phyloP scores from a whole-genome alignment of 2,888 invertebrate genomes.

The Agrilus cyanescens region DNA sequence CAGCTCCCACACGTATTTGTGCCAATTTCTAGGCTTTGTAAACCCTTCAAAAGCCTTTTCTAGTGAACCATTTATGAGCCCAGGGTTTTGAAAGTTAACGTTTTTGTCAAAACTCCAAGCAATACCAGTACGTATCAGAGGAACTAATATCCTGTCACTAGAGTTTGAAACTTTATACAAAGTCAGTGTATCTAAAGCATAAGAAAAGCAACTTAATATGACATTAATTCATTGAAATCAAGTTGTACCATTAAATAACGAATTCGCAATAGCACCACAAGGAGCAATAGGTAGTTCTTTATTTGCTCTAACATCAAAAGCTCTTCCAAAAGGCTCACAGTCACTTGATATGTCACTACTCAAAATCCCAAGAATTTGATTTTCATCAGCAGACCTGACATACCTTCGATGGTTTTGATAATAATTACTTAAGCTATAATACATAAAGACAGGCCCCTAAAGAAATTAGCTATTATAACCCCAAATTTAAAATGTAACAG shows the following conservation, averaged over 20 bases:
- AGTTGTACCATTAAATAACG: constrained; percentile 82
- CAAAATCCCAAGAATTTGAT: constrained; percentile 79
- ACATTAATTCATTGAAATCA: neutral
- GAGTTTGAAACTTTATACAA: constrained; percentile 19
- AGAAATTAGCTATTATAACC: constrained; percentile 18
- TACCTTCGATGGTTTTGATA: constrained; percentile 98
- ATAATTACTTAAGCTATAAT: constrained; percentile 94
- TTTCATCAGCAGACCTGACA: constrained; percentile 90
- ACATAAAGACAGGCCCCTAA: constrained; percentile 84
- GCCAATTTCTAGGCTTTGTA: constrained; percentile 80
- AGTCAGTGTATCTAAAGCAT: constrained; percentile 24
- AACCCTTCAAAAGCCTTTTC: constrained; percentile 51
- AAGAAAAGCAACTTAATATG: too few relatives aligned
- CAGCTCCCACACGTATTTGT: constrained; percentile 61
- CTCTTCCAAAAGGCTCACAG: constrained; percentile 66
- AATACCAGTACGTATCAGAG: constrained; percentile 72
- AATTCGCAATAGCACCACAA: constrained; percentile 98
- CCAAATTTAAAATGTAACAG: neutral
- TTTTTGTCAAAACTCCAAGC: constrained; percentile 94
- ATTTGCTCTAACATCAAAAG: constrained; percentile 28
- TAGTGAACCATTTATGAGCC: constrained; percentile 28
- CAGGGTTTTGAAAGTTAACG: constrained; percentile 80
- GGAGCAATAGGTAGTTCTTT: constrained; percentile 67
- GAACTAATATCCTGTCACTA: constrained; percentile 35
- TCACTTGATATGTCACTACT: constrained; percentile 55